Percentiles rank a stretch among this genome's conserved stretches.
These are phyloP conservation scores for Neoarius graeffei DNA, from an alignment of 2,113 vertebrate species.

Conservation along the genomic window DNA sequence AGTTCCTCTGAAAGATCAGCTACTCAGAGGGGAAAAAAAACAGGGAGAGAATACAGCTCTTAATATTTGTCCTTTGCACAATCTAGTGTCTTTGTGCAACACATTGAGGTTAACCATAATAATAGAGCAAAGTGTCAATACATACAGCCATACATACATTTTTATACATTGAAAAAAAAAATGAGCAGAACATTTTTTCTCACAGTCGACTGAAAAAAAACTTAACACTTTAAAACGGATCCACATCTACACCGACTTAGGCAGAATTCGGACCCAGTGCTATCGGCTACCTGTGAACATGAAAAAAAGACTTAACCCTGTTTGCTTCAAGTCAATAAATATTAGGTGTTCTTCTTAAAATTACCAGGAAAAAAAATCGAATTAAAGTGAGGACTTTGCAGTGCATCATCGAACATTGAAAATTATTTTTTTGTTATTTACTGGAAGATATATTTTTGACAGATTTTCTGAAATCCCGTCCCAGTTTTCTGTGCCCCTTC, in stretches of 20 bases:
- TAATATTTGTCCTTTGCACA: not conserved
- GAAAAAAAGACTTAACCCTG: not conserved
- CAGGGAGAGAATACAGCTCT: not conserved
- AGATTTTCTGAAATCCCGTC: not conserved
- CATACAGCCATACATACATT: not conserved
- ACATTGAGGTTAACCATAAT: conserved; percentile 62
- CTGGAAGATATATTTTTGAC: not conserved
- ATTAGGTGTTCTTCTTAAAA: conserved; percentile 23
- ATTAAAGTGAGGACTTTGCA: not conserved
- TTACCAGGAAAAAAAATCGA: not conserved
- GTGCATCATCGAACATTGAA: not conserved
- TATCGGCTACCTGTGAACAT: not conserved
- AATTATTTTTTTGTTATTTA: not conserved
- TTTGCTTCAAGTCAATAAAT: conserved; percentile 30
- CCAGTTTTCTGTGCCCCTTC: not conserved
- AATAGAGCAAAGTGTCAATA: conserved; percentile 62
- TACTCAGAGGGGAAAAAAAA: not conserved
- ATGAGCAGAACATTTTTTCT: conserved; percentile 35
- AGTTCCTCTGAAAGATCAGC: not conserved
- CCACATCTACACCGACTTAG: not conserved
- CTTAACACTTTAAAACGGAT: conserved; percentile 9
- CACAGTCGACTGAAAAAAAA: conserved; percentile 39
- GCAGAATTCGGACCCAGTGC: not conserved
- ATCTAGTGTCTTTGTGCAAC: conserved; percentile 40
- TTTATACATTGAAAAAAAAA: conserved; percentile 13